Percentiles rank a stretch among this genome's conserved stretches.
phyloP scores from a whole-genome alignment of 2,888 invertebrate genomes.

The Agrypnus murinus region DNA sequence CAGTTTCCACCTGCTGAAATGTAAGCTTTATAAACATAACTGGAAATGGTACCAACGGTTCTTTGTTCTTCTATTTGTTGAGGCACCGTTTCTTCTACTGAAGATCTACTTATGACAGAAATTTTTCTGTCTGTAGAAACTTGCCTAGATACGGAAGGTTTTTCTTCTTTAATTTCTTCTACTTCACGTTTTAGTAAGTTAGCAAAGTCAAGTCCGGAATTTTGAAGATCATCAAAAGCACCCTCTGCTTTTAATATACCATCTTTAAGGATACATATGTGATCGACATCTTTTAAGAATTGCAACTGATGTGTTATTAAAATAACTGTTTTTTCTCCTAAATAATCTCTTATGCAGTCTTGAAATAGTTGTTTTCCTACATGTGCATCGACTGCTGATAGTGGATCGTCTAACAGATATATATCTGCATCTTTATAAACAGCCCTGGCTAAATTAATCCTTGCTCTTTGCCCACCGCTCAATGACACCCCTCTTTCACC shows the following conservation, averaged over 20 bases:
- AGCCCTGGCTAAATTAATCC: too few relatives aligned
- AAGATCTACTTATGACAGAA: slow-evolving; percentile 74
- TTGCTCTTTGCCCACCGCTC: too few relatives aligned
- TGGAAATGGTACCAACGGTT: slow-evolving; percentile 75
- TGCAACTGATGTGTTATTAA: slow-evolving; percentile 91
- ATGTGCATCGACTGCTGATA: slow-evolving; percentile 83
- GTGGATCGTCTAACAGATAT: slow-evolving; percentile 84
- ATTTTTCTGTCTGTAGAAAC: slow-evolving; percentile 66
- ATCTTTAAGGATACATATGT: slow-evolving; percentile 74
- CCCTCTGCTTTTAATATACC: slow-evolving; percentile 76
- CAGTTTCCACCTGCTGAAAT: slow-evolving; percentile 82
- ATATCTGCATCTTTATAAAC: too few relatives aligned
- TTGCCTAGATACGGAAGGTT: not conserved
- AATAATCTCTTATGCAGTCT: slow-evolving; percentile 76
- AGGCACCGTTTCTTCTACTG: slow-evolving; percentile 70
- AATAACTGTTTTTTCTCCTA: slow-evolving; percentile 82
- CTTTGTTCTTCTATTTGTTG: slow-evolving; percentile 74
- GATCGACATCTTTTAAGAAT: slow-evolving; percentile 77
- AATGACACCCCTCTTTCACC: too few relatives aligned
- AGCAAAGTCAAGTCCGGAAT: slow-evolving; percentile 83
- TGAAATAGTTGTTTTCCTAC: slow-evolving; percentile 82
- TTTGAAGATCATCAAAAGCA: slow-evolving; percentile 76
- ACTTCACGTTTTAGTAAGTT: slow-evolving; percentile 64
- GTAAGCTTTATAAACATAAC: slow-evolving; percentile 79
- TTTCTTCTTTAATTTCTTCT: not conserved